Percentiles rank a stretch among this genome's conserved stretches.
Evolutionary conservation across 2,888 invertebrate species (phyloP).

Genomic region (Esperia sulphurella): DNA sequence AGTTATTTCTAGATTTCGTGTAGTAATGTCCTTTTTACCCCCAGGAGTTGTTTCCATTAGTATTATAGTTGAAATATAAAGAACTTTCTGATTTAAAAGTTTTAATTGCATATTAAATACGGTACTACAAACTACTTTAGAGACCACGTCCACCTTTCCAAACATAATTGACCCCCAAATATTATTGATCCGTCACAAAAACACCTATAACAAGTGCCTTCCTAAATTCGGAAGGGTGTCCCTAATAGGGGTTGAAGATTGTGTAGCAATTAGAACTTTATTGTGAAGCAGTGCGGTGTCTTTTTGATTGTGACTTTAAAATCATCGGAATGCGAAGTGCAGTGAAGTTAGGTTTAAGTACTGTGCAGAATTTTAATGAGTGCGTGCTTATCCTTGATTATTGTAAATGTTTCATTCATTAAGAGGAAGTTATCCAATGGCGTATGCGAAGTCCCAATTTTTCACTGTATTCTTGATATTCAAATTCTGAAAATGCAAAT

Average conservation of each 20-base stretch:
- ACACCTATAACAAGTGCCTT: constrained; percentile 15
- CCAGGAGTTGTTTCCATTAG: too few species aligned
- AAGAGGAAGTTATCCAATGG: too few species aligned
- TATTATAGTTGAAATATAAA: too few species aligned
- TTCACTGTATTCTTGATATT: too few species aligned
- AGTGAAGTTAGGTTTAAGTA: background rate
- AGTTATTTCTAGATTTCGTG: too few species aligned
- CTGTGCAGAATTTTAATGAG: constrained; percentile 32
- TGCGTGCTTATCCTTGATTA: constrained; percentile 33
- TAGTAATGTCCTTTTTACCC: too few species aligned
- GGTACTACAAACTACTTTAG: background rate
- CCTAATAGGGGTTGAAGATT: background rate
- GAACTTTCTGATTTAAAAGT: too few species aligned
- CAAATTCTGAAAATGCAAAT: too few species aligned
- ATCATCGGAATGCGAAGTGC: background rate
- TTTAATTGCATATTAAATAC: too few species aligned
- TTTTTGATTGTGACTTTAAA: background rate
- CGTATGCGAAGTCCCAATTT: too few species aligned
- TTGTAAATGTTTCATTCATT: background rate
- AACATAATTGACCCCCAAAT: constrained; percentile 6
- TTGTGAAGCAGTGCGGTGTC: background rate
- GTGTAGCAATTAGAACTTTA: background rate
- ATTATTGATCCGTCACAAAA: constrained; percentile 20
- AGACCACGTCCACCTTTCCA: background rate
- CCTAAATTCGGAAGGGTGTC: background rate